Percentiles rank a stretch among this genome's conserved stretches.
These are phyloP conservation scores for Oxyura jamaicensis DNA, from an alignment of 2,113 vertebrate genomes.

Conservation along the genomic window DNA sequence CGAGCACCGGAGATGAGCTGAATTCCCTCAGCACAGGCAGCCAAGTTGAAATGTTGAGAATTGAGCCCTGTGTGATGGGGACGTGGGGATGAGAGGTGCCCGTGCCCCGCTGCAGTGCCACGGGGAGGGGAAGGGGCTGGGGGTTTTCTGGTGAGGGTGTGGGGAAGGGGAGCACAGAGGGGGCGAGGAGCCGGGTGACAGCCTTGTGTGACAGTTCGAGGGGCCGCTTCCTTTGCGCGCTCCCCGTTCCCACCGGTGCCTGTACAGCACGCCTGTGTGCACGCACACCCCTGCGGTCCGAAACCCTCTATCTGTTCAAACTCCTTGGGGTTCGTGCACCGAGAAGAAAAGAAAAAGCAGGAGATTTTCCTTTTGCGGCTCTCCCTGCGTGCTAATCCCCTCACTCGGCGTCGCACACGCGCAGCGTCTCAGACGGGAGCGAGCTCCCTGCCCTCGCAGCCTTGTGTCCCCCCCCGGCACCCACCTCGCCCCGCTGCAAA, in stretches of 20 bases:
- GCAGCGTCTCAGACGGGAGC: accelerated
- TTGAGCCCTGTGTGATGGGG: accelerated
- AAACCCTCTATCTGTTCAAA: accelerated
- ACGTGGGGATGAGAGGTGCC: too few species aligned
- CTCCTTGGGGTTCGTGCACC: too few species aligned
- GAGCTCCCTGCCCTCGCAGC: not conserved
- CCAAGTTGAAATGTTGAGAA: not conserved
- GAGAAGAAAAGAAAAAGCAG: not conserved
- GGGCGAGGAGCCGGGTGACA: not conserved
- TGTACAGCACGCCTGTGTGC: accelerated
- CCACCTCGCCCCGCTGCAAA: not conserved
- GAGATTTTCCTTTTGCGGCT: not conserved
- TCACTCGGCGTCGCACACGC: accelerated
- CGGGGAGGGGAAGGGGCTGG: not conserved
- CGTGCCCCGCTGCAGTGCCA: accelerated
- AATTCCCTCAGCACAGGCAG: not conserved
- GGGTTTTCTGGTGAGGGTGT: accelerated
- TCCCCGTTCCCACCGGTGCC: accelerated
- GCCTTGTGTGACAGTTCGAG: accelerated
- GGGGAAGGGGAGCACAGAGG: not conserved
- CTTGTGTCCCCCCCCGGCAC: not conserved
- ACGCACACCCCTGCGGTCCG: accelerated
- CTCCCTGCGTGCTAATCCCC: not conserved
- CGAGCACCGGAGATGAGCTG: accelerated
- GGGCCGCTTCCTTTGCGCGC: accelerated